Percentiles rank a stretch among this genome's conserved stretches.
Conservation (phyloP, 2,888 invertebrate genomes). For the Sphecodes monilicornis region DNA sequence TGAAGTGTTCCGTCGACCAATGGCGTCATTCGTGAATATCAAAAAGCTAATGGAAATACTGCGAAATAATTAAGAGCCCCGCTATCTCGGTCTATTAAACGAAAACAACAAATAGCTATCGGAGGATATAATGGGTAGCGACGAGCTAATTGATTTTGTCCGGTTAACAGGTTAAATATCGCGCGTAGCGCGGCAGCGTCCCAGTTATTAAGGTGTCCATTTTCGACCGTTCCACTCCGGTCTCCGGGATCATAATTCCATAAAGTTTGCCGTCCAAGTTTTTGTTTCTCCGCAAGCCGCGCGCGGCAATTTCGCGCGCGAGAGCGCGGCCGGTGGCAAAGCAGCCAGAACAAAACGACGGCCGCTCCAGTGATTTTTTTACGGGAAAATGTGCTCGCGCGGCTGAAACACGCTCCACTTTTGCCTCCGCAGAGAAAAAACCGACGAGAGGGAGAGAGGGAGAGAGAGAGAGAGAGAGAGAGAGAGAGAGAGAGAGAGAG, state of each 20-base stretch:
- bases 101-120: background rate
- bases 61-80: conserved; percentile 5
- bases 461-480: background rate
- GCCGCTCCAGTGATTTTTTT: conserved; percentile 22
- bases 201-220: conserved; percentile 3
- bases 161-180: background rate
- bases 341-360: background rate
- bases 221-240: background rate
- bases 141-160: background rate
- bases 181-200: background rate
- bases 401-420: conserved; percentile 55
- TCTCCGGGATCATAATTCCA: background rate
- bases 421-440: conserved; percentile 29
- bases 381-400: conserved; percentile 27
- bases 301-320: conserved; percentile 7
- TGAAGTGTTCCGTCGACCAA: background rate
- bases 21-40: background rate
- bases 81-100: conserved; percentile 1
- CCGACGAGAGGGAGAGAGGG: background rate
- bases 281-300: conserved; percentile 1
- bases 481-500: background rate
- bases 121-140: background rate
- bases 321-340: background rate
- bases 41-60: background rate
- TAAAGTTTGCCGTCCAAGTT: background rate